phyloP scores from a whole-genome alignment of 2,888 invertebrate species.

The Megalurothrips usitatus region DNA sequence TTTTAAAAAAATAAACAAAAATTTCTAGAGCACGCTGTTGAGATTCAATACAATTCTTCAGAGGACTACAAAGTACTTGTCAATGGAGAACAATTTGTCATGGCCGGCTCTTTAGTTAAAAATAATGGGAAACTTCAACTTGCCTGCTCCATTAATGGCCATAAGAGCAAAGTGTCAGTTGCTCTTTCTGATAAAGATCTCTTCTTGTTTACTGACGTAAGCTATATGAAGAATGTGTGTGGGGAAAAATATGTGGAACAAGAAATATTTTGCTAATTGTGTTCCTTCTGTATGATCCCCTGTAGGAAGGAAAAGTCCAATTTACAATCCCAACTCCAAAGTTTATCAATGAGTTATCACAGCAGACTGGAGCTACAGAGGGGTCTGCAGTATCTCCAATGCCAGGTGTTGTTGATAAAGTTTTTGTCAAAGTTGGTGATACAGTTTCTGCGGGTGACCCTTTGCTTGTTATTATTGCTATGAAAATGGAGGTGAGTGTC shows the following conservation, averaged over 20 bases:
- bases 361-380: constrained; percentile 43
- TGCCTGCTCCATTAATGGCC: background rate
- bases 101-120: background rate
- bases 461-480: constrained; percentile 91
- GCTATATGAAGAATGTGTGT: background rate
- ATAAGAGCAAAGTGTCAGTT: background rate
- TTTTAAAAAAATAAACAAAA: constrained; percentile 5
- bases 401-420: constrained; percentile 91
- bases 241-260: background rate
- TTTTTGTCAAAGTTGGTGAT: constrained; percentile 78
- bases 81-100: constrained; percentile 40
- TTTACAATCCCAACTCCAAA: constrained; percentile 59
- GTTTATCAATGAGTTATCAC: constrained; percentile 50
- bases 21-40: constrained; percentile 53
- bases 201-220: background rate
- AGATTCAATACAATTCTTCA: constrained; percentile 53
- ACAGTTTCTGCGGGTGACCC: constrained; percentile 81
- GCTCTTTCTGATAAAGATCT: background rate
- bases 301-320: constrained; percentile 39
- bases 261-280: background rate
- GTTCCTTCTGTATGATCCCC: background rate
- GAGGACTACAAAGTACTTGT: constrained; percentile 50
- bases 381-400: constrained; percentile 81
- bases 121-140: constrained; percentile 1
- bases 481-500: constrained; percentile 91